Evolutionary conservation across 2,888 invertebrate species (phyloP), one percentile per base, ranked within the genome.

Genomic region (Incurvaria masculella): DNA sequence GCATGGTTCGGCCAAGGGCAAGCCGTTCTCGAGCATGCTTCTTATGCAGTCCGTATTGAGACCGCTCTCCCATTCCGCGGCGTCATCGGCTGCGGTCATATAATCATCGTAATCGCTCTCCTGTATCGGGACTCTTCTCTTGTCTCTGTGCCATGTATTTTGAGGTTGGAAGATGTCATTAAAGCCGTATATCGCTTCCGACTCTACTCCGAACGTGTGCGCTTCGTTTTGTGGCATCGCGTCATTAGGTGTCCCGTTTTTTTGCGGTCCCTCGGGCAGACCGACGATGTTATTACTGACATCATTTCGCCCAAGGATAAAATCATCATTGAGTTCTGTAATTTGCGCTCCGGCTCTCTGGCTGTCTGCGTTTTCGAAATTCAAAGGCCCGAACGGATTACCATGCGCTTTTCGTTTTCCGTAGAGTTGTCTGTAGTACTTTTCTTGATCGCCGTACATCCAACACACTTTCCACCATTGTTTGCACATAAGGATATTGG

Each of bases 381-480:
- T n/a, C n/a, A n/a, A n/a, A n/a, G n/a, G n/a, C n/a, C n/a, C n/a
- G 14, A 33, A 33, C 10, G 42, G 56, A 57, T 63, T 66, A 6
- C 61, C 61, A 53, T 69, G 69, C 41, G 78, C 69, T 69, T 82
- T 79, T 56, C 82, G 68, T 58, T 76, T 82, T 16, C 88, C 89
- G 67, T 91, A 91, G 52, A 91, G 78, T 63, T 91, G 89, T 60
- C 90, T 78, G 78, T 91, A 91, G 75, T 90, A 89, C 63, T 91
- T 91, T 63, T 90, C 88, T 62, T 89, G 88, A 68, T 89, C 90
- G 45, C 91, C 91, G 64, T 91, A 87, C 82, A 91, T 86, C 86
- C 90, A 91, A 63, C 91, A 91, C 52, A 91, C 91, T 69, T 89
- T 89, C 91, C 91, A 91, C 91, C 91, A 91, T 79, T 91, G 89